Conservation (phyloP, 2,888 invertebrate genomes). For the Caenorhabditis sp. region DNA sequence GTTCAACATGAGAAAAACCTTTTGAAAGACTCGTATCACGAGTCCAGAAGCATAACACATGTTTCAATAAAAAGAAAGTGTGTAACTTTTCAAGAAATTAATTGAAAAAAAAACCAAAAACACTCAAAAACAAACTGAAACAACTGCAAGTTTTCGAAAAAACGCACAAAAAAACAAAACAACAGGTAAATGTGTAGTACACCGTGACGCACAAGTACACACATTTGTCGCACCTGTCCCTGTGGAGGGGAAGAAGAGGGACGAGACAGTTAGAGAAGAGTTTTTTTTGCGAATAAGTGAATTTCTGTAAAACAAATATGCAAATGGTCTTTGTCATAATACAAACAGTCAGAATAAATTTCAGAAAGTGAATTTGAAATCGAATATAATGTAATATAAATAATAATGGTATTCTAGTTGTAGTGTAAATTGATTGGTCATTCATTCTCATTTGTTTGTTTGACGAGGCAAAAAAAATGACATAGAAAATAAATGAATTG, state of each 20-base stretch:
- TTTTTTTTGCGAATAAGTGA: background rate
- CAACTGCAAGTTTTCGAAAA: too few relatives aligned
- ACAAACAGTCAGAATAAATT: background rate
- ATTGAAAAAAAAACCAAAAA: too few relatives aligned
- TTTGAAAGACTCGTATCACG: too few relatives aligned
- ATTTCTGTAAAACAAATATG: background rate
- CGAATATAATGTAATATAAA: background rate
- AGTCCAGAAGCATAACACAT: too few relatives aligned
- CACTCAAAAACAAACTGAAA: too few relatives aligned
- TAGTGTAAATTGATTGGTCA: background rate
- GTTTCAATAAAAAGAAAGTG: too few relatives aligned
- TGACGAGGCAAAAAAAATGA: background rate
- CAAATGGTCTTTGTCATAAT: background rate
- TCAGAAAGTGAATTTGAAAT: conserved; percentile 1
- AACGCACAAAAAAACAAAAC: too few relatives aligned
- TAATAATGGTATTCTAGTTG: background rate
- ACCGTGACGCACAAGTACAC: too few relatives aligned
- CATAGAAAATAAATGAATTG: background rate
- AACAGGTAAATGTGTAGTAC: too few relatives aligned
- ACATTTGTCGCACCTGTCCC: background rate
- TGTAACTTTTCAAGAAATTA: too few relatives aligned
- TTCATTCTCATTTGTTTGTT: background rate
- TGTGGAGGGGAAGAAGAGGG: background rate
- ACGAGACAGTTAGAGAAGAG: background rate
- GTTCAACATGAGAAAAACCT: too few relatives aligned